These are phyloP conservation scores for Choloepus hoffmanni DNA, from an alignment of 2,113 vertebrate genomes.

Conservation along the genomic window DNA sequence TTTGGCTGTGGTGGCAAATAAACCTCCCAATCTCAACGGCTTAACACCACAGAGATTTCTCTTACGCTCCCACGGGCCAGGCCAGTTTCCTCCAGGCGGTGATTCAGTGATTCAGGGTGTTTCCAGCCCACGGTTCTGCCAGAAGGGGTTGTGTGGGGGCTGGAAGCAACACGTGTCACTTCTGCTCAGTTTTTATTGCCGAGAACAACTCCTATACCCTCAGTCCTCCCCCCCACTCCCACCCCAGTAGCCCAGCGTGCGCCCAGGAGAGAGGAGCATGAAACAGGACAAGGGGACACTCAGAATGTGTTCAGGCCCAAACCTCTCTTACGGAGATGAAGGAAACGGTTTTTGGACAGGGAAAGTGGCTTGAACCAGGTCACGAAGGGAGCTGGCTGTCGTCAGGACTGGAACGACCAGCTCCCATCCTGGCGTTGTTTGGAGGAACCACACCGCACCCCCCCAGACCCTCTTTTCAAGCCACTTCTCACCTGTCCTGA, in stretches of 20 bases:
- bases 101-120: neutral
- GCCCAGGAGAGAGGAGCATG: neutral
- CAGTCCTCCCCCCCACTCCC: accelerated
- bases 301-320: neutral
- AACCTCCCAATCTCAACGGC: neutral
- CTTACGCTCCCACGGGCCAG: neutral
- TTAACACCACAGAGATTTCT: accelerated
- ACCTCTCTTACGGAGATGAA: too few species aligned
- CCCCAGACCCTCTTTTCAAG: too few species aligned
- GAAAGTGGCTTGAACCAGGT: neutral
- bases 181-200: neutral
- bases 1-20: neutral
- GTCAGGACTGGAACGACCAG: neutral
- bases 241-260: neutral
- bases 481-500: neutral
- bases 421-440: neutral
- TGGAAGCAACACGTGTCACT: too few species aligned
- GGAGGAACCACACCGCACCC: neutral
- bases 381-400: too few species aligned
- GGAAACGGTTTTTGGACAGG: neutral
- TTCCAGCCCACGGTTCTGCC: too few species aligned
- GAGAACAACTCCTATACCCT: neutral
- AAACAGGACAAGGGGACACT: accelerated
- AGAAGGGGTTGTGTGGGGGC: accelerated
- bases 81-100: accelerated